Evolutionary conservation across 2,888 invertebrate genomes (phyloP), one percentile per base, ranked within the genome.

Genomic region (Anticlea derivata): DNA sequence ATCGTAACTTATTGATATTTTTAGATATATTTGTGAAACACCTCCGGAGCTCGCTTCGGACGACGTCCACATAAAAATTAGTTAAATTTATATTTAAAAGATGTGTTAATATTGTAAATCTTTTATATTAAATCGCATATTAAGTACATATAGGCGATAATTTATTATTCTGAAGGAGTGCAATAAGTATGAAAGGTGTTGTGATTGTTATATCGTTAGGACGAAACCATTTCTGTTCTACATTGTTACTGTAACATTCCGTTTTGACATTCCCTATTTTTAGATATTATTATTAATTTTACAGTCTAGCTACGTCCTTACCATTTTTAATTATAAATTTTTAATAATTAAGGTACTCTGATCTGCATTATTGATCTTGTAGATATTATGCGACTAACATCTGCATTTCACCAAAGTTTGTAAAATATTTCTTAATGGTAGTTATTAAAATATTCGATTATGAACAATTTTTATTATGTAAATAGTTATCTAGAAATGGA

Each of bases 371-470:
- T 54, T 52, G 58, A 65, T 56, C 50, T 58, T 63, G 61, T 75
- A 77, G 76, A 73, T 78, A 77, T 78, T 73, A 80, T 83, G 82
- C 83, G 80, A 85, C 80, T 75, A 75, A 85, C 80, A 83, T 82
- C 78, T 84, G 84, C 86, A 82, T 86, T 80, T 86, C 88, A 90
- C 89, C 89, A 90, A 90, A 90, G 89, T 90, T 88, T 90, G 89
- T 90, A 89, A 88, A 86, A 87, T 88, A 88, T 84, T 83, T 86
- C 86, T 75, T 88, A 87, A 80, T 86, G 69, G 81, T 88, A 89
- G 84, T 77, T 70, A 70, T 70, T 87, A 58, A 58, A 47, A 83
- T 82, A 87, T 83, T 88, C 83, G 82, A 83, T 78, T 69, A 80
- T 85, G 81, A 82, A 86, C 85, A 80, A 85, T 86, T 88, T 75